phyloP scores from a whole-genome alignment of 2,113 vertebrate species.

The Onychostoma macrolepis region DNA sequence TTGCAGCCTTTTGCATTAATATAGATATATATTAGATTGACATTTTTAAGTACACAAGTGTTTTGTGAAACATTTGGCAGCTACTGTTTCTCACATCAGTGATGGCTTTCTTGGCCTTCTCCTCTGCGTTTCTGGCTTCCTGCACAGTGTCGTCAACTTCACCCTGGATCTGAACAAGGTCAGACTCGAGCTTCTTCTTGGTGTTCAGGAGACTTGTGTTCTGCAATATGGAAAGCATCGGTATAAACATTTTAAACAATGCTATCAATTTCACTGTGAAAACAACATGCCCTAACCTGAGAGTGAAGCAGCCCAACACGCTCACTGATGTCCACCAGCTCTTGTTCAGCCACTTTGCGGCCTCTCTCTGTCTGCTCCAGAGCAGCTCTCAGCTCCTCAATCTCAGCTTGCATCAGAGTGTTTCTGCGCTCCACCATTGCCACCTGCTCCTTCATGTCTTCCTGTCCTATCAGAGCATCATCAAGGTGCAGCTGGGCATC shows the following conservation, averaged over 20 bases:
- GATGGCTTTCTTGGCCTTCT: slow-evolving; percentile 58
- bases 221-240: slow-evolving; percentile 4
- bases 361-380: slow-evolving; percentile 80
- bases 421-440: slow-evolving; percentile 80
- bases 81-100: slow-evolving; percentile 23
- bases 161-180: slow-evolving; percentile 53
- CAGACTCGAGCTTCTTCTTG: slow-evolving; percentile 57
- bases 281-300: slow-evolving; percentile 32
- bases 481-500: slow-evolving; percentile 88
- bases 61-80: not conserved
- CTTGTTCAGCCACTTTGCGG: slow-evolving; percentile 72
- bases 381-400: slow-evolving; percentile 76
- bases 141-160: slow-evolving; percentile 55
- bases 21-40: not conserved
- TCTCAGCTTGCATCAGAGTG: slow-evolving; percentile 76
- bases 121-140: slow-evolving; percentile 56
- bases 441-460: slow-evolving; percentile 79
- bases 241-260: not conserved
- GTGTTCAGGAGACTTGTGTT: slow-evolving; percentile 59
- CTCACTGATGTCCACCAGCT: slow-evolving; percentile 55
- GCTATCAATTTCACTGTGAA: not conserved
- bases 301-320: slow-evolving; percentile 55
- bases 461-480: slow-evolving; percentile 78
- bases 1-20: slow-evolving; percentile 74
- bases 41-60: slow-evolving; percentile 75